These are phyloP conservation scores for Myotis daubentonii DNA, from an alignment of 2,797 vertebrate species.

Conservation along the genomic window DNA sequence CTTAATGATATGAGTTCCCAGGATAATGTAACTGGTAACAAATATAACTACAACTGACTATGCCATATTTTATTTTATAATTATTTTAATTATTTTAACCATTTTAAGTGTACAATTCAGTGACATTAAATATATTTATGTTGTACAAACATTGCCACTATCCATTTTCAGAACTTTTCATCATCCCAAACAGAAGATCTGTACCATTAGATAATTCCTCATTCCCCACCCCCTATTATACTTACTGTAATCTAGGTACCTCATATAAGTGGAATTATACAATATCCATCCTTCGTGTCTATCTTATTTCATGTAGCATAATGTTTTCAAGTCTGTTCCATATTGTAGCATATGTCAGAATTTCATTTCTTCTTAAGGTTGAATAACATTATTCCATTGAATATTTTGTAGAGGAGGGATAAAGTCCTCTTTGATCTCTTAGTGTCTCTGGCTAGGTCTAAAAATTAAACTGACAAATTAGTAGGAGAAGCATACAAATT, in stretches of 20 bases:
- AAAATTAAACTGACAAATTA: neutral
- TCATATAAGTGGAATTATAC: neutral
- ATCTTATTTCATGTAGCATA: neutral
- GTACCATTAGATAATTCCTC: neutral
- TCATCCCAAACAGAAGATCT: neutral
- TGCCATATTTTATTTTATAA: neutral
- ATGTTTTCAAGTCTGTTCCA: neutral
- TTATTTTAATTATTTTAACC: neutral
- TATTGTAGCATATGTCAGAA: neutral
- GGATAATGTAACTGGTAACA: constrained; percentile 30
- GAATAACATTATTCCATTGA: neutral
- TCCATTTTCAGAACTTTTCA: neutral
- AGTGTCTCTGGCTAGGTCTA: neutral
- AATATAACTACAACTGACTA: neutral
- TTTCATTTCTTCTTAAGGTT: neutral
- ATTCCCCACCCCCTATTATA: neutral
- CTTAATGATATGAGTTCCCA: neutral
- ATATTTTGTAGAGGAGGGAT: neutral
- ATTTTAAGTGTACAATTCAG: neutral
- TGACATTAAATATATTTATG: neutral
- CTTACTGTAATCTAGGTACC: neutral
- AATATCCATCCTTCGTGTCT: neutral
- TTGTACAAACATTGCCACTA: neutral
- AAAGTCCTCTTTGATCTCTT: neutral
- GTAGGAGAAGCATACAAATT: neutral